phyloP scores from a whole-genome alignment of 2,797 vertebrate genomes.

The Falco berigora region DNA sequence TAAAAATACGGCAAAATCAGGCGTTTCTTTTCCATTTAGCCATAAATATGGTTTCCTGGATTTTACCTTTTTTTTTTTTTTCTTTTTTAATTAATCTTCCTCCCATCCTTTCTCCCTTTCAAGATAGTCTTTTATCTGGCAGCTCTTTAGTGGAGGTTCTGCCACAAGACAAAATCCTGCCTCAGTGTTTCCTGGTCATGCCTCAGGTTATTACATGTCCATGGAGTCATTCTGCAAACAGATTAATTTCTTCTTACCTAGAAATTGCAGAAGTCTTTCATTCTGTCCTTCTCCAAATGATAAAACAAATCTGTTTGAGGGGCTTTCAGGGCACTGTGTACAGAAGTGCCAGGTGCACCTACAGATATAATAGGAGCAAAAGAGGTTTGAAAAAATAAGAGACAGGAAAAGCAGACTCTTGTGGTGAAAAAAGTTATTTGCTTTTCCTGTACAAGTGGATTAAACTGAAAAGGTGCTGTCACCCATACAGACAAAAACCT shows the following conservation, averaged over 20 bases:
- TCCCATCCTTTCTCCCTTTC: background rate
- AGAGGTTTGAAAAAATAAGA: background rate
- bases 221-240: constrained; percentile 7
- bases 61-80: background rate
- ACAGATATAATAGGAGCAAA: background rate
- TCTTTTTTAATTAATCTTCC: background rate
- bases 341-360: background rate
- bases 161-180: background rate
- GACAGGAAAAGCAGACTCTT: background rate
- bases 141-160: background rate
- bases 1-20: background rate
- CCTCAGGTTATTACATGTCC: background rate
- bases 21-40: background rate
- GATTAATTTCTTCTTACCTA: background rate
- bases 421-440: background rate
- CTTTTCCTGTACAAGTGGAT: background rate
- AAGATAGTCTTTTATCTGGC: background rate
- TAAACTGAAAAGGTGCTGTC: background rate
- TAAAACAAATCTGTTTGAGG: background rate
- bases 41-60: background rate
- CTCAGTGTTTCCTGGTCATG: background rate
- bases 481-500: background rate
- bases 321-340: background rate
- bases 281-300: background rate
- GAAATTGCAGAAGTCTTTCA: background rate